Evolutionary conservation across 2,888 invertebrate genomes (phyloP).

Genomic region (Ectropis crepuscularia): DNA sequence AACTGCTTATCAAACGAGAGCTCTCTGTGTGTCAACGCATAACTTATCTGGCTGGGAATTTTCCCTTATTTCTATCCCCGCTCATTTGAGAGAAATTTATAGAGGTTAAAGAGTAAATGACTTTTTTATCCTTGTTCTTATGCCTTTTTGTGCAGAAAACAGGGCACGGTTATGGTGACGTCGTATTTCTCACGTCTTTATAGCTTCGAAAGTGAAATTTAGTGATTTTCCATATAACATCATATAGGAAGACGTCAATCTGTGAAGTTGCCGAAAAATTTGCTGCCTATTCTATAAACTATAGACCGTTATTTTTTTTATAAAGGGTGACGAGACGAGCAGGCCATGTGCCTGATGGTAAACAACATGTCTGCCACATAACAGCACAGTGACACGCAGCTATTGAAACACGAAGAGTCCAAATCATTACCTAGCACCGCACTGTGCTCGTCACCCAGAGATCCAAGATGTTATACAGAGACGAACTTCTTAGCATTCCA

Average conservation of each 20-base stretch:
- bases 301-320: too few relatives aligned
- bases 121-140: slow-evolving; percentile 23
- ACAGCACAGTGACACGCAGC: too few relatives aligned
- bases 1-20: background rate
- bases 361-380: too few relatives aligned
- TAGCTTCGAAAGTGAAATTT: slow-evolving; percentile 5
- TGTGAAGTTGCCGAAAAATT: background rate
- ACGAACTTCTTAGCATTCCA: too few relatives aligned
- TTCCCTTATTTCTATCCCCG: slow-evolving; percentile 15
- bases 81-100: slow-evolving; percentile 26
- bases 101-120: slow-evolving; percentile 25
- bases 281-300: too few relatives aligned
- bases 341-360: too few relatives aligned
- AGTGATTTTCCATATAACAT: background rate
- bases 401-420: too few relatives aligned
- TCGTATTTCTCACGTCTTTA: slow-evolving; percentile 19
- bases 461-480: too few relatives aligned
- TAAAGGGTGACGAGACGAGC: too few relatives aligned
- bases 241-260: background rate
- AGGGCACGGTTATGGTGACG: slow-evolving; percentile 4
- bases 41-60: slow-evolving; percentile 19
- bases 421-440: too few relatives aligned
- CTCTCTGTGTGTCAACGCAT: slow-evolving; percentile 12
- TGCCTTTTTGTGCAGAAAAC: slow-evolving; percentile 8
- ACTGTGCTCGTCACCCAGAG: too few relatives aligned